A percentile compares a stretch with the other conserved stretches of the same genome.
Conservation (phyloP, 2,888 invertebrate species). For the Acleris cristana region DNA sequence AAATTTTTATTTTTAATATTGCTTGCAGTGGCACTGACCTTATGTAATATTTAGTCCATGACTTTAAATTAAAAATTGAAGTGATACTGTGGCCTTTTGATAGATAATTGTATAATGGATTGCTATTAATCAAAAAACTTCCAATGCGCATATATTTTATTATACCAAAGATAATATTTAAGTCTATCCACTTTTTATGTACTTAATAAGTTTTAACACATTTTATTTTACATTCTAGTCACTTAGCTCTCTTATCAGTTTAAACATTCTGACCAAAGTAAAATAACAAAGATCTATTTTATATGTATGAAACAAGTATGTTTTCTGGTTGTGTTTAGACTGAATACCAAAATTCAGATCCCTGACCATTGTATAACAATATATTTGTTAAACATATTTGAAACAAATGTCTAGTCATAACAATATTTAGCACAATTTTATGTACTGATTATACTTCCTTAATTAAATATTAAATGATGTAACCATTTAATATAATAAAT, state of each 20-base stretch:
- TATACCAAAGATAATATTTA: slow-evolving; percentile 28
- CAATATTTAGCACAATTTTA: neutral
- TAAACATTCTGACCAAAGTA: too few species aligned
- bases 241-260: slow-evolving; percentile 12
- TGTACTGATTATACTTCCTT: neutral
- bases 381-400: neutral
- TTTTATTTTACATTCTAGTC: slow-evolving; percentile 31
- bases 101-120: slow-evolving; percentile 43
- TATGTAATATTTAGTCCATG: slow-evolving; percentile 35
- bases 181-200: slow-evolving; percentile 10
- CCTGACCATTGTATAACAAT: too few species aligned
- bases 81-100: slow-evolving; percentile 78
- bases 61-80: slow-evolving; percentile 46
- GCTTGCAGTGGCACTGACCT: slow-evolving; percentile 9
- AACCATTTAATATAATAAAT: slow-evolving; percentile 22
- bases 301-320: neutral
- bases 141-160: slow-evolving; percentile 26
- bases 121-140: slow-evolving; percentile 32
- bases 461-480: slow-evolving; percentile 12
- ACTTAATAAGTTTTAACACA: slow-evolving; percentile 17
- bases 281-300: neutral
- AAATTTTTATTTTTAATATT: neutral
- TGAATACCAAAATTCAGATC: neutral
- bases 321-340: slow-evolving; percentile 20
- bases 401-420: slow-evolving; percentile 23